These are phyloP conservation scores for Euzophera pinguis DNA, from an alignment of 2,888 invertebrate genomes.

Conservation along the genomic window DNA sequence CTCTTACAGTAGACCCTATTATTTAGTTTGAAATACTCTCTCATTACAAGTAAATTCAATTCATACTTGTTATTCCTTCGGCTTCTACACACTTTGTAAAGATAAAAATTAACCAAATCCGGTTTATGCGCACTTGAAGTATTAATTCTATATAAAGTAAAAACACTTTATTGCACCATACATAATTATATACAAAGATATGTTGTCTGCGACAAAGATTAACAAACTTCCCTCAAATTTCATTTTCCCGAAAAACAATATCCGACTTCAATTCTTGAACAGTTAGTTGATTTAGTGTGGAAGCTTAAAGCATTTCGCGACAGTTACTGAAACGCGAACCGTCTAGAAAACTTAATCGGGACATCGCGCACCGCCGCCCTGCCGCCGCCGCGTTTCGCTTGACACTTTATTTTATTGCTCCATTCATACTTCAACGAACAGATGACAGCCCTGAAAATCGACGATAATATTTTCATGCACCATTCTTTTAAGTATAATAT, in stretches of 20 bases:
- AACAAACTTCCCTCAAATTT: not conserved
- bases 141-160: too few relatives aligned
- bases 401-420: slow-evolving; percentile 54
- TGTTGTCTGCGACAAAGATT: too few relatives aligned
- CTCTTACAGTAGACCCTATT: too few relatives aligned
- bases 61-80: too few relatives aligned
- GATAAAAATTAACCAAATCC: too few relatives aligned
- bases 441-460: slow-evolving; percentile 36
- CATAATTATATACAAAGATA: too few relatives aligned
- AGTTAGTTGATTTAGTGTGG: slow-evolving; percentile 3
- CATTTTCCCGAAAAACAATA: not conserved
- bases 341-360: slow-evolving; percentile 8
- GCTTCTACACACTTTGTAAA: too few relatives aligned
- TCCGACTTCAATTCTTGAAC: slow-evolving; percentile 1
- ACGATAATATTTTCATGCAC: slow-evolving; percentile 22
- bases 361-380: slow-evolving; percentile 20
- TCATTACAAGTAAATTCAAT: too few relatives aligned
- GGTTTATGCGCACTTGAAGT: too few relatives aligned
- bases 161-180: too few relatives aligned
- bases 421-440: slow-evolving; percentile 43
- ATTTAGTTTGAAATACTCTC: too few relatives aligned
- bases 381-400: slow-evolving; percentile 27
- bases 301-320: not conserved
- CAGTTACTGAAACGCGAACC: not conserved
- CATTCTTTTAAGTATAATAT: slow-evolving; percentile 19